Conservation (phyloP, 2,888 invertebrate species). For the Drosophila infuscata region DNA sequence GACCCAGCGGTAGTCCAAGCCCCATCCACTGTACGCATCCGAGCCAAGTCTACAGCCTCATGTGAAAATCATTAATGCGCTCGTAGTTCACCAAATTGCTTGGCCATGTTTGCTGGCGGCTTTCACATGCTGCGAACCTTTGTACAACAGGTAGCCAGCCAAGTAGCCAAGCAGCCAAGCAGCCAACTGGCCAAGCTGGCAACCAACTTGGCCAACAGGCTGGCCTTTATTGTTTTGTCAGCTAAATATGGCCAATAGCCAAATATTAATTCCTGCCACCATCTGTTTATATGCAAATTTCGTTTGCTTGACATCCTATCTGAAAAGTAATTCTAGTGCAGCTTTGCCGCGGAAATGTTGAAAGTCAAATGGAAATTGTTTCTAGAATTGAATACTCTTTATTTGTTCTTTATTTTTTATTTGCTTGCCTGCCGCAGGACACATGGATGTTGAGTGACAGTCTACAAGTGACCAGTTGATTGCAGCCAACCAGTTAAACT, state of each 20-base stretch:
- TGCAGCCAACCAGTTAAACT: constrained; percentile 21
- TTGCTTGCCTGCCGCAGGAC: constrained; percentile 27
- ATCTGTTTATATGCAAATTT: constrained; percentile 75
- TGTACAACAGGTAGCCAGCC: constrained; percentile 31
- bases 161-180: constrained; percentile 5
- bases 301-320: constrained; percentile 24
- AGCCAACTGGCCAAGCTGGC: constrained; percentile 1
- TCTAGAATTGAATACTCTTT: constrained; percentile 31
- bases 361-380: constrained; percentile 48
- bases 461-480: constrained; percentile 51
- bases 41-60: constrained; percentile 22
- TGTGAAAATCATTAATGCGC: constrained; percentile 77
- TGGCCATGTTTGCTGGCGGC: constrained; percentile 58
- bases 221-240: constrained; percentile 73
- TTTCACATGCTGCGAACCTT: constrained; percentile 63
- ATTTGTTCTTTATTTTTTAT: background rate
- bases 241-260: constrained; percentile 79
- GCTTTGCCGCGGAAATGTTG: constrained; percentile 67
- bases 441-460: constrained; percentile 31
- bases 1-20: constrained; percentile 4
- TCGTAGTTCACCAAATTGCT: constrained; percentile 46
- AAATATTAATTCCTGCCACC: constrained; percentile 74
- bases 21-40: constrained; percentile 42
- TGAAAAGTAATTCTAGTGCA: constrained; percentile 65
- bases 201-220: constrained; percentile 16